A percentile compares a stretch with the other conserved stretches of the same genome.
Conservation (phyloP, 2,888 invertebrate species). For the Harpalus rufipes region DNA sequence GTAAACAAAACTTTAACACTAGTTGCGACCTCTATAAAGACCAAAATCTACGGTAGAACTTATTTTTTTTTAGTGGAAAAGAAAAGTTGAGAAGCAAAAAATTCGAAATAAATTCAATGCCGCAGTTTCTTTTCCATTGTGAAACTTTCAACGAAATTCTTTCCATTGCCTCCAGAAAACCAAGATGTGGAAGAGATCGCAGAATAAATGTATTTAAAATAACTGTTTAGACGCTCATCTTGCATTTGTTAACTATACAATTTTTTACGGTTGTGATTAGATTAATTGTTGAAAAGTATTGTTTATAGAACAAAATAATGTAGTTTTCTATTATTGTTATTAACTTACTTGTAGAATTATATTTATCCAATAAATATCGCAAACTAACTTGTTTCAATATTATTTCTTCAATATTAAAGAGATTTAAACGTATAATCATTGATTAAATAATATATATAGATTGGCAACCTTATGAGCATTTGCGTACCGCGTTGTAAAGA, state of each 20-base stretch:
- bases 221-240: background rate
- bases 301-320: background rate
- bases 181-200: slow-evolving; percentile 20
- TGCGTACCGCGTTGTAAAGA: too few species aligned
- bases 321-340: slow-evolving; percentile 1
- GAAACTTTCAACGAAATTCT: slow-evolving; percentile 77
- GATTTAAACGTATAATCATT: too few species aligned
- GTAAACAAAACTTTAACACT: background rate
- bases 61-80: slow-evolving; percentile 81
- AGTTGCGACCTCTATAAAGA: background rate
- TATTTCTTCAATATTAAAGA: too few species aligned
- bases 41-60: background rate
- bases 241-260: background rate
- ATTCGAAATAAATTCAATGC: slow-evolving; percentile 85
- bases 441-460: too few species aligned
- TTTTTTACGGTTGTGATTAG: background rate
- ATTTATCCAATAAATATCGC: background rate
- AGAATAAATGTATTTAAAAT: slow-evolving; percentile 6
- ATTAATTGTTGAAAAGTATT: background rate
- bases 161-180: slow-evolving; percentile 69
- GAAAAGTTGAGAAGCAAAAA: slow-evolving; percentile 82
- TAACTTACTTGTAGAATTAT: background rate
- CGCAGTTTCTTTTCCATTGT: slow-evolving; percentile 83
- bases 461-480: too few species aligned
- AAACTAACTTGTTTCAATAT: background rate